Evolutionary conservation across 1,140 invertebrate genomes (phyloP).

Genomic region (Rhopalosiphum maidis): DNA sequence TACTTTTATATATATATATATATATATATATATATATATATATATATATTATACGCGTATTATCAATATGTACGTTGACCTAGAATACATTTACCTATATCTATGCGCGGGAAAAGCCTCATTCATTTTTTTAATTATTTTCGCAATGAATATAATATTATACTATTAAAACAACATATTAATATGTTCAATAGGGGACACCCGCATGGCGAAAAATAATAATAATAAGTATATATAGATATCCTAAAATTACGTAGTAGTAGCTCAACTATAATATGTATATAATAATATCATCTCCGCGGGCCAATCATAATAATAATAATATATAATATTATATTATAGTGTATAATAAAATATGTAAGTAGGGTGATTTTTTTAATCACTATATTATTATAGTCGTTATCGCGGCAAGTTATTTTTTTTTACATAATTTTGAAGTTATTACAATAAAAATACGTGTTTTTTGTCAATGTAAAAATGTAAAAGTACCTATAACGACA

Average conservation of each 20-base stretch:
- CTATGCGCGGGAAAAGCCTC: not conserved
- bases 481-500: not conserved
- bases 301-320: not conserved
- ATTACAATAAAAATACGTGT: no score
- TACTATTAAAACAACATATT: not conserved
- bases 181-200: not conserved
- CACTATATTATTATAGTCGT: no score
- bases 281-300: not conserved
- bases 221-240: not conserved
- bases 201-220: not conserved
- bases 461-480: not conserved
- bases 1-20: not conserved
- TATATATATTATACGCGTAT: not conserved
- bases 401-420: not conserved
- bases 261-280: not conserved
- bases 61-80: not conserved
- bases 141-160: not conserved
- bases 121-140: slow-evolving; percentile 24
- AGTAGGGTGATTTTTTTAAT: no score
- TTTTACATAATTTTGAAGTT: not conserved
- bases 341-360: not conserved
- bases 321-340: not conserved
- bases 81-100: not conserved
- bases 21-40: not conserved
- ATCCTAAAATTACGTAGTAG: not conserved